Evolutionary conservation across 53 echinoderm and acorn worm genomes (phyloP).

Genomic region (Stichopus horrens): DNA sequence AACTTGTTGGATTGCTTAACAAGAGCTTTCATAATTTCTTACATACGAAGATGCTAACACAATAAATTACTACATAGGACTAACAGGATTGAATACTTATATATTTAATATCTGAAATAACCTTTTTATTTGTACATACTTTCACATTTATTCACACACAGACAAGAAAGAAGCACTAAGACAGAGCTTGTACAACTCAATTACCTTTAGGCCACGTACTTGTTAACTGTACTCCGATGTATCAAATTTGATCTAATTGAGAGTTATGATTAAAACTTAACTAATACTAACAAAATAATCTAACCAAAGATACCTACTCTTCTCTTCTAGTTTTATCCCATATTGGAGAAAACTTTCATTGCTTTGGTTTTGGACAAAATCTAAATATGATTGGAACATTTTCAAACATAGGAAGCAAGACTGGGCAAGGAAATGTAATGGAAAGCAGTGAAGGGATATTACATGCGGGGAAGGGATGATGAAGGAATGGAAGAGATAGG

Average conservation of each 20-base stretch:
- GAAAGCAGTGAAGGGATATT: no score
- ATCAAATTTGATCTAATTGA: background rate
- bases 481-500: no score
- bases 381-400: no score
- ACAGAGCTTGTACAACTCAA: background rate
- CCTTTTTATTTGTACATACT: background rate
- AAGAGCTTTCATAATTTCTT: no score
- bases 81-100: background rate
- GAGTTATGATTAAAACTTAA: background rate
- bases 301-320: background rate
- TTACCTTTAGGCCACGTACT: background rate
- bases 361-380: no score
- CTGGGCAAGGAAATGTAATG: no score
- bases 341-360: no score
- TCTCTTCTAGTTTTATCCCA: background rate
- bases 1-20: no score
- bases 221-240: background rate
- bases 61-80: no score
- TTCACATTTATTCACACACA: background rate
- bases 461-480: no score
- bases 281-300: background rate
- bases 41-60: no score
- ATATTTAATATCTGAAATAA: slow-evolving; percentile 1
- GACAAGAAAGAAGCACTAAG: background rate
- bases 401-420: no score